phyloP scores from a whole-genome alignment of 1,140 invertebrate species.

The Dermatophagoides farinae region DNA sequence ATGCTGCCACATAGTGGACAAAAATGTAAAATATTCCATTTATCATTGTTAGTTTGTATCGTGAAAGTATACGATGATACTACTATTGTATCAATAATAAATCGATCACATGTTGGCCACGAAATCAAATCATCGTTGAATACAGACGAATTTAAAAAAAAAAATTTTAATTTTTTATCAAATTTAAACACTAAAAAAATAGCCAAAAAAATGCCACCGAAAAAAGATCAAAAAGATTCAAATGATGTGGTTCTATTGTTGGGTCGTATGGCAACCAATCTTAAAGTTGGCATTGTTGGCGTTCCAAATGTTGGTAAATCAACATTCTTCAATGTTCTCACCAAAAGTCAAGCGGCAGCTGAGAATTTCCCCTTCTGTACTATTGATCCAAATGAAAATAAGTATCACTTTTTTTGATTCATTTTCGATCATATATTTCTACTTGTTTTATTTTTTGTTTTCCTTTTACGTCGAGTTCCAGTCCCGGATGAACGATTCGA shows the following conservation, averaged over 20 bases:
- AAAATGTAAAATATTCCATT: no score
- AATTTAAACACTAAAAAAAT: neutral
- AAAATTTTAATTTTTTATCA: neutral
- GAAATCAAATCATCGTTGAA: neutral
- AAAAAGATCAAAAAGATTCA: slow-evolving; percentile 60
- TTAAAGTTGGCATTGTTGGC: slow-evolving; percentile 88
- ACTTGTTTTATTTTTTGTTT: slow-evolving; percentile 1
- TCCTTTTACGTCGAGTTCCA: slow-evolving; percentile 72
- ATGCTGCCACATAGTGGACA: no score
- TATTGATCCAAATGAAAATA: slow-evolving; percentile 99
- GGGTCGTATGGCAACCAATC: slow-evolving; percentile 87
- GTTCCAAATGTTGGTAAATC: slow-evolving; percentile 85
- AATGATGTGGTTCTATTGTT: slow-evolving; percentile 57
- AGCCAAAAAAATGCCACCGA: slow-evolving; percentile 54
- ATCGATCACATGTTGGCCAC: neutral
- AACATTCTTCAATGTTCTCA: slow-evolving; percentile 97
- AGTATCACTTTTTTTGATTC: slow-evolving; percentile 41
- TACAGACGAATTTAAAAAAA: neutral
- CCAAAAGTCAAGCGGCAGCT: slow-evolving; percentile 81
- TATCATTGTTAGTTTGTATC: no score
- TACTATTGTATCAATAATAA: neutral
- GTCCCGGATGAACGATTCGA: slow-evolving; percentile 88
- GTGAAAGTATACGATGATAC: no score
- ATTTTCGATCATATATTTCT: slow-evolving; percentile 7
- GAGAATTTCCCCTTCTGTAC: slow-evolving; percentile 99